Evolutionary conservation across 2,797 vertebrate genomes (phyloP).

Genomic region (Syncerus caffer): DNA sequence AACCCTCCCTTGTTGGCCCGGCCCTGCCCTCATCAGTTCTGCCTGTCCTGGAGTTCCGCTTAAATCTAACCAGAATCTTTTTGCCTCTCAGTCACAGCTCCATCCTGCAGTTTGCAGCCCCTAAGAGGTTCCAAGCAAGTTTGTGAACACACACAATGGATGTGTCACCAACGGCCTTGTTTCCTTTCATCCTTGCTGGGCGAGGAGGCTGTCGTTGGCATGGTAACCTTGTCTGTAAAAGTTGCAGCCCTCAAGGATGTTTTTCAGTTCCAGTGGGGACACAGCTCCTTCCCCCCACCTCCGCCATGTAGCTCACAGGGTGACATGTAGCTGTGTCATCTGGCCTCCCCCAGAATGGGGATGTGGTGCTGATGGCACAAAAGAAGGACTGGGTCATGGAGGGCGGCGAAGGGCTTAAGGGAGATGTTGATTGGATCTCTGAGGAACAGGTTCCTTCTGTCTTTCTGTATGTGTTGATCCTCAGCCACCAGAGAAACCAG

Average conservation of each 20-base stretch:
- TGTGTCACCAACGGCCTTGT: constrained; percentile 65
- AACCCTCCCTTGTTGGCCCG: neutral
- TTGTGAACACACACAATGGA: constrained; percentile 59
- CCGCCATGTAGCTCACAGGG: neutral
- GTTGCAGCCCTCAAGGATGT: constrained; percentile 69
- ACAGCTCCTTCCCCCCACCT: neutral
- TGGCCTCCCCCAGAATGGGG: constrained; percentile 19
- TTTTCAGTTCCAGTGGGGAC: constrained; percentile 61
- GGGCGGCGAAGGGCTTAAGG: neutral
- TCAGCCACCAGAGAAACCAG: constrained; percentile 12
- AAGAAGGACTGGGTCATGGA: constrained; percentile 35
- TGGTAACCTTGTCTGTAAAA: constrained; percentile 74
- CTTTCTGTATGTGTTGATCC: neutral
- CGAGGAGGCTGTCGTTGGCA: constrained; percentile 72
- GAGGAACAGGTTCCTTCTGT: constrained; percentile 1
- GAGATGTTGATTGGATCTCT: constrained; percentile 32
- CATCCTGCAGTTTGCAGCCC: constrained; percentile 1
- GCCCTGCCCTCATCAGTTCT: constrained; percentile 12
- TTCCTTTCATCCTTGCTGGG: constrained; percentile 67
- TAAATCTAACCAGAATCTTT: constrained; percentile 41
- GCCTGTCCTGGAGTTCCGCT: constrained; percentile 9
- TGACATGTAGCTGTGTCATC: constrained; percentile 63
- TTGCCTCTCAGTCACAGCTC: neutral
- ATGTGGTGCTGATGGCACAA: neutral
- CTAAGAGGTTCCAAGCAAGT: constrained; percentile 49